Base-by-base conservation (phyloP, 2,797 vertebrate species). In the Chlorospingus semifuscus region DNA sequence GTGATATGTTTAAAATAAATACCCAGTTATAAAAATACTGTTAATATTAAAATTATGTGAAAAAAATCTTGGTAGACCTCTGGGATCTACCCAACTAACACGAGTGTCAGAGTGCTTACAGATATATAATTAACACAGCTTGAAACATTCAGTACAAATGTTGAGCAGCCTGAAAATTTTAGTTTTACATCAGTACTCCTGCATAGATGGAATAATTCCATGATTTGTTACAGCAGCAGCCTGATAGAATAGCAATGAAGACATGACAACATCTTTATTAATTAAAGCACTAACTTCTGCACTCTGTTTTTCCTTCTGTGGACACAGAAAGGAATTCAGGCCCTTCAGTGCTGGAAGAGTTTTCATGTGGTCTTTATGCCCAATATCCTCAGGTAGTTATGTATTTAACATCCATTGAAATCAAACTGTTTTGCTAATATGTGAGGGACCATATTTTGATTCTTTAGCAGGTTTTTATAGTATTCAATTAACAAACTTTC, bases 81-180 rank as follows among this genome's bases (percentile, higher is more conserved):
- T 15, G 23, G 50, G 81, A 92, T 74, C 84, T 92, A 75, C 65
- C 83, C 75, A 77, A 70, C 56, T 60, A 39, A 20, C 36, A 55
- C 27, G 26, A 60, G n/a, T 53, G 78, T 64, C 44, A 77, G 75
- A 90, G 60, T 1, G 5, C 76, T 88, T 78, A 66, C 55, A 92
- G 91, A 92, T 89, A 78, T 1, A 11, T 79, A 78, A 87, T 94
- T 92, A 91, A 78, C 69, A 91, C 87, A 94, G 94, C 79, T 93
- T 93, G 87, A 95, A 85, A 34, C 6, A 3, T 74, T 95, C 87
- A 76, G 72, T 65, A 36, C 61, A 81, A 83, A 81, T 63, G 82
- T 63, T 89, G 66, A 71, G 39, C 57, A 92, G 82, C 50, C 69
- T 83, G 50, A 91, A 93, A 86, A 92, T 75, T 65, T 55, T 86